Percentiles rank a stretch among this genome's conserved stretches.
Evolutionary conservation across 2,113 vertebrate genomes (phyloP).

Genomic region (Climacteris rufus): DNA sequence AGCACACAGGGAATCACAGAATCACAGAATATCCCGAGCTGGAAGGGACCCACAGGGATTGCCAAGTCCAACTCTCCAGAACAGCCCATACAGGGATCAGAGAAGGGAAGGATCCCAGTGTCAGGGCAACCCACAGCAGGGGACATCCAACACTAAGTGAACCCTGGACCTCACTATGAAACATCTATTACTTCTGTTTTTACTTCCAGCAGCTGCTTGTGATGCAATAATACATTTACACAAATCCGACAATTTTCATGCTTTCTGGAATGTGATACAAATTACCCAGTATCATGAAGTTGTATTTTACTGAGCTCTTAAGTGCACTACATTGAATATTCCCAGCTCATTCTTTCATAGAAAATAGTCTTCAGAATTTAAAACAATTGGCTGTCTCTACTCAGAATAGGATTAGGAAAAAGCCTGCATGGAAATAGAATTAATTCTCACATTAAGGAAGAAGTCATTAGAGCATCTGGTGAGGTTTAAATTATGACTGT

Average conservation of each 20-base stretch:
- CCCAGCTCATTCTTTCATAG: not conserved
- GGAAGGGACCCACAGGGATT: not conserved
- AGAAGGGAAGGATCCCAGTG: not conserved
- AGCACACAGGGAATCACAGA: not conserved
- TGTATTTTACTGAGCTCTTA: not conserved
- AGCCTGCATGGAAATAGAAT: constrained; percentile 29
- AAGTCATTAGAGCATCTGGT: constrained; percentile 49
- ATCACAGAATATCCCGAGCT: not conserved
- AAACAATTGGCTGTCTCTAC: constrained; percentile 33
- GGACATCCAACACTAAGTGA: not conserved
- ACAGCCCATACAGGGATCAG: not conserved
- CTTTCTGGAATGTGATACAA: not conserved
- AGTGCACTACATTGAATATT: not conserved
- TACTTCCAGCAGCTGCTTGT: not conserved
- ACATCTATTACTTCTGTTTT: not conserved
- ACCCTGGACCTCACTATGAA: not conserved
- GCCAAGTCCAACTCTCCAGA: not conserved
- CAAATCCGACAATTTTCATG: not conserved
- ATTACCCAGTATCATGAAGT: not conserved
- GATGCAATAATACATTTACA: constrained; percentile 6
- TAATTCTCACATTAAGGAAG: constrained; percentile 48
- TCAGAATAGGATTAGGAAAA: constrained; percentile 36
- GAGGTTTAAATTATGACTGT: constrained; percentile 9
- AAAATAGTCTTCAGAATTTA: not conserved
- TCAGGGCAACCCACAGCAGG: not conserved